phyloP scores from a whole-genome alignment of 2,888 invertebrate species.

The Hydraecia micacea region DNA sequence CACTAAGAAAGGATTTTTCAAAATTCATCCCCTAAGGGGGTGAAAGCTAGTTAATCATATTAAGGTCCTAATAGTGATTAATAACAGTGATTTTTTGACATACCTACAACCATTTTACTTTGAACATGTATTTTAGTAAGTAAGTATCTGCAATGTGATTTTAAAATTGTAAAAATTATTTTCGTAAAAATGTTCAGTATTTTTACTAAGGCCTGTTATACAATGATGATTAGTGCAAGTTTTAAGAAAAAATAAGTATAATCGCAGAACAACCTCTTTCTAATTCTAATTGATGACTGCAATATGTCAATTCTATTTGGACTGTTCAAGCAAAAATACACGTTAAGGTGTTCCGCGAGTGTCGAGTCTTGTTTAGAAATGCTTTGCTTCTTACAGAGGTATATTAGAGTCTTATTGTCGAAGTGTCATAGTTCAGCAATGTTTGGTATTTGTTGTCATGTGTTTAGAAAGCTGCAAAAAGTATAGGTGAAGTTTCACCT shows the following conservation, averaged over 20 bases:
- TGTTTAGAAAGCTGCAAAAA: not conserved
- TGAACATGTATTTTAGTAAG: conserved; percentile 20
- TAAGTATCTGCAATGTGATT: conserved; percentile 44
- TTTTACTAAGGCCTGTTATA: conserved; percentile 14
- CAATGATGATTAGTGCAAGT: not conserved
- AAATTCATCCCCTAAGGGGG: too few relatives aligned
- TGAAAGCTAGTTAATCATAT: too few relatives aligned
- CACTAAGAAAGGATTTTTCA: too few relatives aligned
- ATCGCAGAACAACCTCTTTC: not conserved
- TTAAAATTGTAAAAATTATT: conserved; percentile 10
- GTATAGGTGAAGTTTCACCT: not conserved
- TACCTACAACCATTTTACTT: not conserved
- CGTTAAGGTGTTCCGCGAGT: not conserved
- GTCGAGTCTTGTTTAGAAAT: not conserved
- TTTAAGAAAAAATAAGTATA: not conserved
- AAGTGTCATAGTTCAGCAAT: conserved; percentile 1
- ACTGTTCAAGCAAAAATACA: conserved; percentile 4
- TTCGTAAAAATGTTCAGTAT: conserved; percentile 15
- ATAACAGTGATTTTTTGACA: too few relatives aligned
- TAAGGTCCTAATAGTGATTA: too few relatives aligned
- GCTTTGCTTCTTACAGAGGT: not conserved
- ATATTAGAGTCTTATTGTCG: not conserved
- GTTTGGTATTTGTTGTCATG: conserved; percentile 8
- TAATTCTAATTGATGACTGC: conserved; percentile 14
- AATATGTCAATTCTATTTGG: not conserved